Evolutionary conservation across 37 sponge, comb jelly and placozoan species (phyloP).

Genomic region (Tethya wilhelma): DNA sequence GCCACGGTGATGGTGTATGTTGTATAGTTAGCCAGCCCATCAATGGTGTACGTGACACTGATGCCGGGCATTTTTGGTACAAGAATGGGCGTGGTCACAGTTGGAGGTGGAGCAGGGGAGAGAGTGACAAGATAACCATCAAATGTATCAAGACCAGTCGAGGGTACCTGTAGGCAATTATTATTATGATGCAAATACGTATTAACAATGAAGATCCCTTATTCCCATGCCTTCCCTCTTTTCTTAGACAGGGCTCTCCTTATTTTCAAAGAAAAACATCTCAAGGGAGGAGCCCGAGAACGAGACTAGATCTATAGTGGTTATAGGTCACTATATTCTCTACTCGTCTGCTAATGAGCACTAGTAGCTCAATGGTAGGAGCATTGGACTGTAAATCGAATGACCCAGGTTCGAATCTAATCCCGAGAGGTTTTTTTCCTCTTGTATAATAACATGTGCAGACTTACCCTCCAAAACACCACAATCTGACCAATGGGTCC

Average conservation of each 20-base stretch:
- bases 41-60: constrained; percentile 3
- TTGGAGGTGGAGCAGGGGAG: constrained; percentile 52
- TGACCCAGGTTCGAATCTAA: no score
- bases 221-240: no score
- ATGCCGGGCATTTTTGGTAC: constrained; percentile 4
- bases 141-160: constrained; percentile 18
- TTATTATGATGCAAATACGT: background rate
- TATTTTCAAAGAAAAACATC: no score
- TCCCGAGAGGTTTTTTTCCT: no score
- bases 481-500: constrained; percentile 29
- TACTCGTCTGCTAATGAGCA: no score
- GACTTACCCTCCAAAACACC: constrained; percentile 35
- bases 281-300: no score
- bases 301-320: no score
- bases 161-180: constrained; percentile 13
- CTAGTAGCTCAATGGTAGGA: no score
- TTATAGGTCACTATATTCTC: no score
- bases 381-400: no score
- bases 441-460: background rate
- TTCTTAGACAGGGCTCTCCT: no score
- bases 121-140: constrained; percentile 42
- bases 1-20: constrained; percentile 73
- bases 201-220: background rate
- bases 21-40: constrained; percentile 45
- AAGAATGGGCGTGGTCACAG: constrained; percentile 29